A percentile compares a stretch with the other conserved stretches of the same genome.
Conservation (phyloP, 2,888 invertebrate genomes). For the Elysia crispata region DNA sequence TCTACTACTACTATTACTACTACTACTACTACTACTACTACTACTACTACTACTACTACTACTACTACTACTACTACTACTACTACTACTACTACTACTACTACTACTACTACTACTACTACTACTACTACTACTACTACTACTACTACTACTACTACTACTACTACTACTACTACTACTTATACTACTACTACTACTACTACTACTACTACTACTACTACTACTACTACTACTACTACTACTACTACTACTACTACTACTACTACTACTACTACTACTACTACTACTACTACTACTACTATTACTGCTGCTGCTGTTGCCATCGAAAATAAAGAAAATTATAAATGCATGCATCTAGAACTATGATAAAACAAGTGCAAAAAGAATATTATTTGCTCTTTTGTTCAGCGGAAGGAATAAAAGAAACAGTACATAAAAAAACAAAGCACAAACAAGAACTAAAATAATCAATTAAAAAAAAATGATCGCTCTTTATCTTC, state of each 20-base stretch:
- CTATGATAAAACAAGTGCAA: too few relatives aligned
- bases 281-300: constrained; percentile 21
- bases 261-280: constrained; percentile 39
- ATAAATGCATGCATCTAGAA: too few relatives aligned
- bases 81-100: constrained; percentile 14
- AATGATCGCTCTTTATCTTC: too few relatives aligned
- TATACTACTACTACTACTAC: too few relatives aligned
- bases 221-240: constrained; percentile 41
- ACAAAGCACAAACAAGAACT: too few relatives aligned
- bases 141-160: constrained; percentile 42
- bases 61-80: constrained; percentile 11
- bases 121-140: constrained; percentile 38
- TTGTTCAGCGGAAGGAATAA: too few relatives aligned
- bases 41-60: constrained; percentile 19
- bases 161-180: too few relatives aligned
- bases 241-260: constrained; percentile 40
- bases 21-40: constrained; percentile 10
- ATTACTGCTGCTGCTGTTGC: not conserved
- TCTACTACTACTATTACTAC: not conserved
- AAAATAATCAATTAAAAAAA: too few relatives aligned
- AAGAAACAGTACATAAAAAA: too few relatives aligned
- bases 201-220: too few relatives aligned
- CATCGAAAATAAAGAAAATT: too few relatives aligned
- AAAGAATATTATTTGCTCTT: too few relatives aligned
- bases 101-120: constrained; percentile 32